phyloP scores from a whole-genome alignment of 2,113 vertebrate species.

The Eurypyga helias region DNA sequence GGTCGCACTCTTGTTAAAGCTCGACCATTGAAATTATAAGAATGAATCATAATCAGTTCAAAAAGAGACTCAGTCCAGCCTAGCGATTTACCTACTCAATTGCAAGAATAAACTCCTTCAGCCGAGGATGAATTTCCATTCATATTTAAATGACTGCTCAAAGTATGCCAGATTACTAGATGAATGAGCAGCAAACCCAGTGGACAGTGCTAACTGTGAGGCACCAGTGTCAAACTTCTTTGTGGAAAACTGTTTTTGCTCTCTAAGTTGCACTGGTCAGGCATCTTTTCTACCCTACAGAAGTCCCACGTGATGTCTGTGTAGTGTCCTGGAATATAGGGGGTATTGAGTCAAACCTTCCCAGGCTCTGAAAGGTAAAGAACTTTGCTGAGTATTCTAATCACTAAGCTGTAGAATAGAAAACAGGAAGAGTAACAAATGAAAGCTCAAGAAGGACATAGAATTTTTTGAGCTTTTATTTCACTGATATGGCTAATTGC shows the following conservation, averaged over 20 bases:
- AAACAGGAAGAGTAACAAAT: neutral
- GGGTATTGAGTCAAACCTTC: neutral
- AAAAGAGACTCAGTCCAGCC: neutral
- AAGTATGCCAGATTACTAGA: neutral
- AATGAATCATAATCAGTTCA: neutral
- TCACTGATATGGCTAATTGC: neutral
- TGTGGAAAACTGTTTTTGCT: neutral
- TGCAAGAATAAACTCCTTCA: constrained; percentile 7
- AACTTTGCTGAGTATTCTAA: neutral
- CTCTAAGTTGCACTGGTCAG: neutral
- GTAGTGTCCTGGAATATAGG: neutral
- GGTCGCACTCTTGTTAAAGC: neutral
- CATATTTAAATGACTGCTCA: neutral
- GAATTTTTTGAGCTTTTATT: neutral
- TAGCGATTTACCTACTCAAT: neutral
- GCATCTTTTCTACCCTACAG: neutral
- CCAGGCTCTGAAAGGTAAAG: neutral
- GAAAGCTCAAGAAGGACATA: neutral
- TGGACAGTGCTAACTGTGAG: neutral
- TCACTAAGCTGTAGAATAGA: neutral
- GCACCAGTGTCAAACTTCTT: neutral
- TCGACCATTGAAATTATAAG: neutral
- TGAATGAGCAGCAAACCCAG: neutral
- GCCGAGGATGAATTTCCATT: neutral
- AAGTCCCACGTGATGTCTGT: neutral